Evolutionary conservation across 2,113 vertebrate species (phyloP), one percentile per base, ranked within the genome.

Genomic region (Rhabdomys dilectus): DNA sequence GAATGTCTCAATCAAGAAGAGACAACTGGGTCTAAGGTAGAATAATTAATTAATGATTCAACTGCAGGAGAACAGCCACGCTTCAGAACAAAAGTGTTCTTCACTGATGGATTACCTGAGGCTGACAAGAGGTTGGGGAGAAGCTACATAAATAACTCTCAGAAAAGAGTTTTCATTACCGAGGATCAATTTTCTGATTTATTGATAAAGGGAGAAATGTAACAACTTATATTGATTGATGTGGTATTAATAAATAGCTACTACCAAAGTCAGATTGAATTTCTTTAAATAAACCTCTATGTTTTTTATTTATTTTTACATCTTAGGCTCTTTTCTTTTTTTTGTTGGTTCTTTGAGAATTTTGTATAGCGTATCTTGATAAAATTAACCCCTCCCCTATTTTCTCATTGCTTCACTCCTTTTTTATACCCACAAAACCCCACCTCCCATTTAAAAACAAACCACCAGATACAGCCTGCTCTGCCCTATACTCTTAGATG

Each of bases 121-220:
- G 31, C 22, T 42, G 10, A 78, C 70, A 88, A 64, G 24, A 89
- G 42, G 88, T 86, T 90, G 36, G 60, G n/a, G 82, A 62, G 94
- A 87, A 10, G 24, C 56, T 22, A 51, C 13, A n/a, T 64, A 73
- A 89, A 53, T 64, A 78, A 77, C 84, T 60, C 5, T 80, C 62
- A 95, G 75, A 26, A 51, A 84, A 60, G 45, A 58, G 5, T 77
- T 80, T 68, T 96, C 36, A 56, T 34, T 60, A 3, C 13, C 92
- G 21, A 95, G 64, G n/a, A 84, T 34, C 9, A 48, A 29, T 88
- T 91, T 95, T 95, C 76, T 78, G 56, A 73, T 78, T 91, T 82
- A 80, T 26, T 87, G 81, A 89, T 66, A 94, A 86, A 89, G 31
- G 73, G 13, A 80, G 17, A 70, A 89, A 77, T 85, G 84, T 64